These are phyloP conservation scores for Plebejus melissa DNA, from an alignment of 2,888 invertebrate genomes.

Conservation along the genomic window DNA sequence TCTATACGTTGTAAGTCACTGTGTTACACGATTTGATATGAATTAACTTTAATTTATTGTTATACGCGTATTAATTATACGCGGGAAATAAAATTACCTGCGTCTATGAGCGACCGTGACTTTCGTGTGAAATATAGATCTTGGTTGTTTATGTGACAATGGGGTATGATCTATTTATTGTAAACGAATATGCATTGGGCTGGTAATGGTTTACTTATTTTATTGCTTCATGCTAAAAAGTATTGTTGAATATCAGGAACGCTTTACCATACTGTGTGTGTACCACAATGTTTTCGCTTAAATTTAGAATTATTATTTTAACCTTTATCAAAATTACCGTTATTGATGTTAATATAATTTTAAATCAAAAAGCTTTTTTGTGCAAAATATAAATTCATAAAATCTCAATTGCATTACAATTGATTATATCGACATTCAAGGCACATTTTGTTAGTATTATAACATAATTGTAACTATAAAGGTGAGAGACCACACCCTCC, in stretches of 20 bases:
- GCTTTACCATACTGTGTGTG: not conserved
- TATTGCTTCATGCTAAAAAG: not conserved
- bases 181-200: not conserved
- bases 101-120: not conserved
- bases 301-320: not conserved
- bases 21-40: conserved; percentile 54
- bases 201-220: not conserved
- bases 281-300: not conserved
- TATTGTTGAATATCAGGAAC: not conserved
- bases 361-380: not conserved
- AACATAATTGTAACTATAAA: conserved; percentile 13
- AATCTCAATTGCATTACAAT: conserved; percentile 6
- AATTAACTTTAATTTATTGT: conserved; percentile 63
- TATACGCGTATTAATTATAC: conserved; percentile 41
- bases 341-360: not conserved
- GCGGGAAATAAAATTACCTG: conserved; percentile 20
- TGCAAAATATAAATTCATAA: not conserved
- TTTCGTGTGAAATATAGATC: conserved; percentile 10
- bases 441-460: conserved; percentile 29
- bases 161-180: not conserved
- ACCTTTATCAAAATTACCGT: not conserved
- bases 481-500: conserved; percentile 24
- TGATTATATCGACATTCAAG: conserved; percentile 18
- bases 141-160: not conserved
- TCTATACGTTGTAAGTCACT: conserved; percentile 44